Evolutionary conservation across 2,113 vertebrate species (phyloP), one percentile per base, ranked within the genome.

Genomic region (Haemorhous mexicanus): DNA sequence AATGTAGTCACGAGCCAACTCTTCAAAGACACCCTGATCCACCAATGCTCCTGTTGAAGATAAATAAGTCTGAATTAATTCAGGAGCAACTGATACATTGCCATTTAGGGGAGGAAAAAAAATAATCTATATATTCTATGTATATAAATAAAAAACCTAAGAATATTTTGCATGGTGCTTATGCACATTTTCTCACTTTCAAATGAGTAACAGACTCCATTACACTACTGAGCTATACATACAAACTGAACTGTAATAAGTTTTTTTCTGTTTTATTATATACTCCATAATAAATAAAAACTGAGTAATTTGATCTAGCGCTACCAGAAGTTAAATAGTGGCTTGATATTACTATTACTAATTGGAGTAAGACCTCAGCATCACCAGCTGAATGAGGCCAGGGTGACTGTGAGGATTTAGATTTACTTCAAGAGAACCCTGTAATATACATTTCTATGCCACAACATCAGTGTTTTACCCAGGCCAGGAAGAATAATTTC

Each of bases 21-120:
- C 99, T 97, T 99, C 99, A 43, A 99, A 99, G 88, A 99, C 99
- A 21, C 99, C 99, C 97, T 99, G 99, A 96, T 99, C 99, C 78
- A 99, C 99, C 55, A 99, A 89, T 1, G 99, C 99, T 66, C 99
- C 99, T 99, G 97, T 22, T 39, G 82, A 53, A 66, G 68, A 96
- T 10, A 96, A 90, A 23, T 44, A 58, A 77, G 7, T 22, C 41
- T 70, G 20, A 44, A 75, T 86, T 50, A 92, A 86, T 84, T 52
- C 2, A 5, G 46, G 16, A 79, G 33, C 32, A 63, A 61, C 7
- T 33, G 49, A 87, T 26, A 76, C 4, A 86, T 21, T 17, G 15
- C 3, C 39, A 47, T 41, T 79, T 33, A 83, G 20, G 21, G 62
- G 20, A 63, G 43, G 13, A 7, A 43, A 59, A 91, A 86, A 49